Evolutionary conservation across 2,797 vertebrate species (phyloP).

Genomic region (Callimico goeldii): DNA sequence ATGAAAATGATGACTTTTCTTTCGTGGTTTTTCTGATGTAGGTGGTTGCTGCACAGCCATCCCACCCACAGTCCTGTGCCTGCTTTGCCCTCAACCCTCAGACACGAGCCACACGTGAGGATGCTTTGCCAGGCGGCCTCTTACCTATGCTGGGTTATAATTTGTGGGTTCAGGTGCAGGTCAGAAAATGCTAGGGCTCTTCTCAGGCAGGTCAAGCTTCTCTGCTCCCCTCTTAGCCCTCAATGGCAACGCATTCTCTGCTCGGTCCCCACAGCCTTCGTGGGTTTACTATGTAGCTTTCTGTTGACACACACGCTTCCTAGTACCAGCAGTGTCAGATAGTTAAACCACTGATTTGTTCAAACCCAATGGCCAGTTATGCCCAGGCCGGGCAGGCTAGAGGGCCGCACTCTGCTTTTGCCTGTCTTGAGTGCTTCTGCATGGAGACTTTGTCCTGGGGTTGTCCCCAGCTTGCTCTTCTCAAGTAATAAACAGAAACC

Average conservation of each 20-base stretch:
- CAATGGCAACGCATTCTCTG: background rate
- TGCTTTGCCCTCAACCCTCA: background rate
- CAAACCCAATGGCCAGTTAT: background rate
- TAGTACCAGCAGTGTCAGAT: background rate
- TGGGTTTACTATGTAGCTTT: background rate
- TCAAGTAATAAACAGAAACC: background rate
- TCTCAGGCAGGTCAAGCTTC: too few species aligned
- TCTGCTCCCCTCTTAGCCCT: background rate
- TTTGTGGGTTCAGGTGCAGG: too few species aligned
- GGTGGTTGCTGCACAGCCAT: background rate
- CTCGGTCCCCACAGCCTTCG: accelerated
- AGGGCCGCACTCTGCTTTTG: background rate
- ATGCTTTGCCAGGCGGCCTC: background rate
- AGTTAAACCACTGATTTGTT: background rate
- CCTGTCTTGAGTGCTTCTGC: background rate
- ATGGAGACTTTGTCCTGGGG: background rate
- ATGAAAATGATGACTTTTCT: background rate
- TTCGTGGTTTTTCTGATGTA: background rate
- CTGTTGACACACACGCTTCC: background rate
- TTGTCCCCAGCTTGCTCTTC: too few species aligned
- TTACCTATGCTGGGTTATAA: background rate
- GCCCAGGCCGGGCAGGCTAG: background rate
- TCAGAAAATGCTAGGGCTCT: background rate
- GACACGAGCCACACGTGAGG: background rate
- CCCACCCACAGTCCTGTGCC: background rate